Evolutionary conservation across 2,797 vertebrate genomes (phyloP), one percentile per base, ranked within the genome.

Genomic region (Channa striata): DNA sequence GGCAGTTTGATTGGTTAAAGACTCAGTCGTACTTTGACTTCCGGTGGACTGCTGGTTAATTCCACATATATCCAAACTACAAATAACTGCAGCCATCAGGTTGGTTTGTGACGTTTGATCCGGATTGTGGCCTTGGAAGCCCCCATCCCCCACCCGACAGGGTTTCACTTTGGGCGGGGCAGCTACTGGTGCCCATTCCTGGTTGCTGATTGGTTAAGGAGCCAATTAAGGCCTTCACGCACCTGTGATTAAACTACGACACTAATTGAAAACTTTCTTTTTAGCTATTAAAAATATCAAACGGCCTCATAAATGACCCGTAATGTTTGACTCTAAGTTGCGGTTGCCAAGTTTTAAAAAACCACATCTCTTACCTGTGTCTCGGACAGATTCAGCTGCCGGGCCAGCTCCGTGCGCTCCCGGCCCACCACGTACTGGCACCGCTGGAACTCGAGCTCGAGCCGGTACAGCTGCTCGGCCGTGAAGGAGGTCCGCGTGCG

Each of bases 361-460:
- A 30, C 25, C n/a, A n/a, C n/a, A n/a, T n/a, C n/a, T n/a, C 90
- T 90, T 88, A 98, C 97, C 97, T 99, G 97, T 0, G 97, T 98
- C 83, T 99, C 97, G 0, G 97, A 98, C 40, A 99, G 96, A 78
- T 96, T 96, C 54, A 99, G 95, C 79, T 98, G 97, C 44, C 95
- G 83, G 0, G 97, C 97, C 59, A 99, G 86, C 80, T 99, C 97
- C 0, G 97, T 99, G 81, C 97, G 91, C 86, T 99, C 97, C 1
- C 97, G 93, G 20, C 97, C 97, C 78, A 99, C 97, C 36, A 99
- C 96, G 1, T 99, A 99, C 92, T 98, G 97, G 79, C 97, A 98
- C 62, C 96, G 95, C 93, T 98, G 97, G 91, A 99, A 99, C 83
- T 98, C 97, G 69, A 98, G 93, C 93, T 99, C 97, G 68, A 99